Evolutionary conservation across 2,113 vertebrate species (phyloP).

Genomic region (Toxotes jaculatrix): DNA sequence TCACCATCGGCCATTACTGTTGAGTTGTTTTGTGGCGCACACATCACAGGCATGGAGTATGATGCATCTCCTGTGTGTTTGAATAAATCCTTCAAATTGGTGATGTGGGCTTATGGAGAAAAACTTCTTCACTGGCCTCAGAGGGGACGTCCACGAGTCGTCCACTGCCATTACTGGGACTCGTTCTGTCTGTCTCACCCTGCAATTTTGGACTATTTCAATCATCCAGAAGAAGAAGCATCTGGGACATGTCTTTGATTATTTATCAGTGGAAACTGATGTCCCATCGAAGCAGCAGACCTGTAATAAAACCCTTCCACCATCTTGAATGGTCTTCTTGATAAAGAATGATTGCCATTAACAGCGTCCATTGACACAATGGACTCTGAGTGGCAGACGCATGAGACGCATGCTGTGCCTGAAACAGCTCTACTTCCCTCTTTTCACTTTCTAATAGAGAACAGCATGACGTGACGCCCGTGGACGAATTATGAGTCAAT

Average conservation of each 20-base stretch:
- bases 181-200: not conserved
- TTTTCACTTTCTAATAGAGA: not conserved
- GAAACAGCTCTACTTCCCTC: not conserved
- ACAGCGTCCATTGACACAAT: not conserved
- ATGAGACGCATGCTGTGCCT: not conserved
- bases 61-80: conserved; percentile 22
- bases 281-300: not conserved
- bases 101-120: not conserved
- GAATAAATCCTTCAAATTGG: conserved; percentile 17
- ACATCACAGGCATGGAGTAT: conserved; percentile 61
- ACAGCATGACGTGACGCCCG: too few species aligned
- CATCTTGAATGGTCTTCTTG: not conserved
- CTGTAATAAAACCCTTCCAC: not conserved
- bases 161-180: not conserved
- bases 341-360: not conserved
- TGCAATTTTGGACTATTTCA: not conserved
- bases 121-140: not conserved
- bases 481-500: too few species aligned
- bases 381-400: not conserved
- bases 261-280: not conserved
- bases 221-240: not conserved
- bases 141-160: not conserved
- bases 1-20: conserved; percentile 35
- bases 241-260: not conserved
- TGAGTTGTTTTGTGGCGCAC: conserved; percentile 42